Conservation (phyloP, 2,888 invertebrate genomes). For the Dynastes maya region DNA sequence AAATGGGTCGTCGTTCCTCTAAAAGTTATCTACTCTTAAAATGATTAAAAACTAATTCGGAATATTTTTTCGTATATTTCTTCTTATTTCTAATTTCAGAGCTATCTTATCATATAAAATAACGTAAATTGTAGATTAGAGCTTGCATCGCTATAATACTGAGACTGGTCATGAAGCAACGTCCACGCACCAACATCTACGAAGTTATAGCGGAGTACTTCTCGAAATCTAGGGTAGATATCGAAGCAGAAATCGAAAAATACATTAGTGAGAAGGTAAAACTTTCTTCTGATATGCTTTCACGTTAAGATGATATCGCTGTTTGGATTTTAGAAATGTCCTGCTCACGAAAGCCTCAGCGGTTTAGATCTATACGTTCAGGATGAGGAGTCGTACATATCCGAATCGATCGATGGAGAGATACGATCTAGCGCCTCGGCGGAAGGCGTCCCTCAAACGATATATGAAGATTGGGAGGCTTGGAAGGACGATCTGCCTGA, state of each 20-base stretch:
- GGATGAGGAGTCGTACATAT: background rate
- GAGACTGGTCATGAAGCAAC: slow-evolving; percentile 58
- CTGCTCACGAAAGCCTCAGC: slow-evolving; percentile 51
- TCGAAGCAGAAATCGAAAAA: slow-evolving; percentile 59
- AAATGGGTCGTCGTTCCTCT: no score
- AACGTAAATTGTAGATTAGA: slow-evolving; percentile 58
- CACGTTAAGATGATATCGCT: background rate
- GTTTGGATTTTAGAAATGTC: slow-evolving; percentile 43
- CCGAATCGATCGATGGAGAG: background rate
- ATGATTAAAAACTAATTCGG: no score
- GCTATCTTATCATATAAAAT: no score
- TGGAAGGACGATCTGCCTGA: background rate
- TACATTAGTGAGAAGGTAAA: slow-evolving; percentile 56
- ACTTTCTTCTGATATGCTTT: background rate
- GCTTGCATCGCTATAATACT: slow-evolving; percentile 61
- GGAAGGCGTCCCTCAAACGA: background rate
- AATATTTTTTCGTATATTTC: no score
- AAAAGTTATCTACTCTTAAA: no score
- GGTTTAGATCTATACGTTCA: slow-evolving; percentile 34
- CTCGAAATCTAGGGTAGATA: slow-evolving; percentile 56
- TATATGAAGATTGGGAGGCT: background rate
- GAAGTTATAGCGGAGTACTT: slow-evolving; percentile 61
- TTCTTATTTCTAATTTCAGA: no score
- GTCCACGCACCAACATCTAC: slow-evolving; percentile 61
- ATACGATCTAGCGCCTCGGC: background rate